Percentiles rank a stretch among this genome's conserved stretches.
phyloP scores from a whole-genome alignment of 2,113 vertebrate species.

The Calidris pugnax region DNA sequence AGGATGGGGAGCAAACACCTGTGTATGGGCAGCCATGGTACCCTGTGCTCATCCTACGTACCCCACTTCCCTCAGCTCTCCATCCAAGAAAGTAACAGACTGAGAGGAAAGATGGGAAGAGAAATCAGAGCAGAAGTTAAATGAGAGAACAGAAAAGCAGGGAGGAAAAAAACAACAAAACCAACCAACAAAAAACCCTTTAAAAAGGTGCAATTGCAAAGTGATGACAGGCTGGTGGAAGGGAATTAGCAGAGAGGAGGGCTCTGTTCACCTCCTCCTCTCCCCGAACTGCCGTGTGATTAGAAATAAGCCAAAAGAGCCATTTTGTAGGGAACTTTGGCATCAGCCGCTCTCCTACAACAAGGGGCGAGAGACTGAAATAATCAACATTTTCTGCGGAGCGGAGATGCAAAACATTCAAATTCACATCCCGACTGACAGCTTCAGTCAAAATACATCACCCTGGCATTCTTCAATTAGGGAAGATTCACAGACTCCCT shows the following conservation, averaged over 20 bases:
- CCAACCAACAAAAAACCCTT: not conserved
- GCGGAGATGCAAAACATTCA: conserved; percentile 45
- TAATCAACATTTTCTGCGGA: conserved; percentile 13
- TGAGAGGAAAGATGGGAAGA: conserved; percentile 12
- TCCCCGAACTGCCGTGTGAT: not conserved
- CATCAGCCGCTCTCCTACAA: not conserved
- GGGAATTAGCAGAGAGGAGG: conserved; percentile 22
- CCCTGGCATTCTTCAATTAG: not conserved
- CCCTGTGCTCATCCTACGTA: not conserved
- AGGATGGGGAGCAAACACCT: not conserved
- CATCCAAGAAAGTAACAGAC: not conserved
- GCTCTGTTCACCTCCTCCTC: conserved; percentile 1
- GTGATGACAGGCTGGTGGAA: conserved; percentile 57
- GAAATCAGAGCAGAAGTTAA: conserved; percentile 35
- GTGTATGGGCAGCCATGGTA: not conserved
- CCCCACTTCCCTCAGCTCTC: not conserved
- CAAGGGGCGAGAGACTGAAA: conserved; percentile 49
- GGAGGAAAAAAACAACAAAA: not conserved
- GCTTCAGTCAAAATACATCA: conserved; percentile 59
- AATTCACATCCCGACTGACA: conserved; percentile 31
- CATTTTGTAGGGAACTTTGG: conserved; percentile 40
- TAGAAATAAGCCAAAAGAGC: conserved; percentile 36
- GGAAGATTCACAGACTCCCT: conserved; percentile 4
- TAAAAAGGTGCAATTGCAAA: conserved; percentile 30
- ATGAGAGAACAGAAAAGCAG: not conserved